phyloP scores from a whole-genome alignment of 2,888 invertebrate genomes.

The Sepioteuthis lessoniana region DNA sequence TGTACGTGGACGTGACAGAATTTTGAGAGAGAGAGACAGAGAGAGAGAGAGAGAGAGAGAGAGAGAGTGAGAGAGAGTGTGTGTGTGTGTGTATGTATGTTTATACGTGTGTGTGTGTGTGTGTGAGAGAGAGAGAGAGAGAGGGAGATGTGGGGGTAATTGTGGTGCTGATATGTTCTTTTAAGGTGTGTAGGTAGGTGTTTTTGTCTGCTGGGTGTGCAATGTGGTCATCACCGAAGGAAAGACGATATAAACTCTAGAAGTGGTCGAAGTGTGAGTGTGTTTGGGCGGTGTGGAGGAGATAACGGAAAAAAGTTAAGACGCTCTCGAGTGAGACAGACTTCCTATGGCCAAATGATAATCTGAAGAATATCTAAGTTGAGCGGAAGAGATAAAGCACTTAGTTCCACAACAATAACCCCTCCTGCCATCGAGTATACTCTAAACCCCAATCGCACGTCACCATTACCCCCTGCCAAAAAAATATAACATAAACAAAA shows the following conservation, averaged over 20 bases:
- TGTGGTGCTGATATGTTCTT: not conserved
- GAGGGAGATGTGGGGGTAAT: too few species aligned
- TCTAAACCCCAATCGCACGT: not conserved
- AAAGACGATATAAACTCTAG: not conserved
- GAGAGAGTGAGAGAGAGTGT: too few species aligned
- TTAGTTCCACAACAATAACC: slow-evolving; percentile 4
- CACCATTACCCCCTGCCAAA: too few species aligned
- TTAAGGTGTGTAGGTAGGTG: not conserved
- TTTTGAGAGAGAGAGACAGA: too few species aligned
- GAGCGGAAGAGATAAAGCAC: not conserved
- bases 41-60: too few species aligned
- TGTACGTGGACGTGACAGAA: too few species aligned
- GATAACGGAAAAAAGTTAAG: not conserved
- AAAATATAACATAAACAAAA: too few species aligned
- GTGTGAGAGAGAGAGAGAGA: too few species aligned
- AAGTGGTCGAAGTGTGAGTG: too few species aligned
- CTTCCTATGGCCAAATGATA: not conserved
- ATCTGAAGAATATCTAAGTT: not conserved
- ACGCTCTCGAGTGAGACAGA: not conserved
- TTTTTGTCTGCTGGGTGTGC: not conserved
- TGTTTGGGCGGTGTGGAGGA: too few species aligned
- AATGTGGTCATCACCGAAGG: not conserved
- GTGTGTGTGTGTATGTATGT: too few species aligned
- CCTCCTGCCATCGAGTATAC: not conserved
- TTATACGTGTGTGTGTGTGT: too few species aligned